Evolutionary conservation across 1,140 invertebrate species (phyloP).

Genomic region (Zaprionus taronus): DNA sequence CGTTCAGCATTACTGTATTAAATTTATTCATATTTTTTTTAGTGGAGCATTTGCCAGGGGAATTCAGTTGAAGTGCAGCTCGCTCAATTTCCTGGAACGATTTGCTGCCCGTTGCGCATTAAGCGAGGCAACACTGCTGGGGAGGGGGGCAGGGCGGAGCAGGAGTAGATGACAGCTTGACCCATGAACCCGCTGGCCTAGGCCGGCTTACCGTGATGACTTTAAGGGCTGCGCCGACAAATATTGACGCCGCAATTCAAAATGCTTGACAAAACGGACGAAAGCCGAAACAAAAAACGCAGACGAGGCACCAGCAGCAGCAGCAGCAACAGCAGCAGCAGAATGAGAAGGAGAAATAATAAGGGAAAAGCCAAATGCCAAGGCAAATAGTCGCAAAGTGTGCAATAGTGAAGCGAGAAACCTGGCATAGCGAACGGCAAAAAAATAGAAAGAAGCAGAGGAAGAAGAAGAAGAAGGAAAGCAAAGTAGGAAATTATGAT

Average conservation of each 20-base stretch:
- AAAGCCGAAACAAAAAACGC: constrained; percentile 17
- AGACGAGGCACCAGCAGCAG: background rate
- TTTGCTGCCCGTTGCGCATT: constrained; percentile 63
- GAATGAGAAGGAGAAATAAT: constrained; percentile 19
- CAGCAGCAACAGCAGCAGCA: background rate
- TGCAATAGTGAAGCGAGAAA: constrained; percentile 34
- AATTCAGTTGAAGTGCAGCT: constrained; percentile 66
- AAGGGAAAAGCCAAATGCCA: constrained; percentile 44
- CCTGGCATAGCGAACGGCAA: constrained; percentile 17
- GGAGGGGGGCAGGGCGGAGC: background rate
- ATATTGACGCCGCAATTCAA: constrained; percentile 66
- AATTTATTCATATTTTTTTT: constrained; percentile 50
- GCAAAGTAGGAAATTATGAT: constrained; percentile 80
- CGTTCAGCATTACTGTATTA: constrained; percentile 17
- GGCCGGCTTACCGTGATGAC: constrained; percentile 20
- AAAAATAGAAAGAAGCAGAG: constrained; percentile 13
- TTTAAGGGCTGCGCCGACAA: constrained; percentile 56
- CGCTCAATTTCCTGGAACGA: constrained; percentile 76
- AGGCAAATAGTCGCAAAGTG: constrained; percentile 50
- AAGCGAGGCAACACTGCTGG: constrained; percentile 8
- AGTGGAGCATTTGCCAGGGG: constrained; percentile 33
- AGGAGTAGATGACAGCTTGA: constrained; percentile 15
- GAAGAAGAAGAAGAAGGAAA: constrained; percentile 38
- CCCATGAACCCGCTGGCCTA: background rate
- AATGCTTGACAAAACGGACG: constrained; percentile 50